Conservation (phyloP, 2,113 vertebrate genomes). For the Semnornis frantzii region DNA sequence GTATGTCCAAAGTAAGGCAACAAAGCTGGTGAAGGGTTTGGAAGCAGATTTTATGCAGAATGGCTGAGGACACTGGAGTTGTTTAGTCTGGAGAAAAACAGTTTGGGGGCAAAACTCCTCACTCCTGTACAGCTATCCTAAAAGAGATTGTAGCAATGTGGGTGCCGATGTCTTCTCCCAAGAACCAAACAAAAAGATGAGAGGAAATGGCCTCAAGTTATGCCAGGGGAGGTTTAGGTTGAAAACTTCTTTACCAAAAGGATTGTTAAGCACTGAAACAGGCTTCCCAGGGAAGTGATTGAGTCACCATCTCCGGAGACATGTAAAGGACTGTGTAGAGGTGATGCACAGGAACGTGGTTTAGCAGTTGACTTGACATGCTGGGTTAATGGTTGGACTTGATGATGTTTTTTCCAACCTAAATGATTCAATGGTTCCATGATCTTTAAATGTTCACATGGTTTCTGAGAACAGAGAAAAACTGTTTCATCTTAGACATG, state of each 20-base stretch:
- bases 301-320: neutral
- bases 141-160: neutral
- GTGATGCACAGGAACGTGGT: neutral
- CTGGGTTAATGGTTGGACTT: neutral
- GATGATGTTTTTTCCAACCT: neutral
- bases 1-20: neutral
- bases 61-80: too few species aligned
- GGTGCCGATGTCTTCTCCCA: neutral
- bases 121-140: neutral
- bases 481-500: neutral
- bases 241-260: too few species aligned
- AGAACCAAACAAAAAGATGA: neutral
- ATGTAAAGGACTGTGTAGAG: neutral
- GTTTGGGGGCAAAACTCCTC: neutral
- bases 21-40: rapidly evolving
- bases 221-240: too few species aligned
- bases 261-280: too few species aligned
- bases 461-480: neutral
- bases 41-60: neutral
- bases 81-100: neutral
- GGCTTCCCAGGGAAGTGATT: too few species aligned
- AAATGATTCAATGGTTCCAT: neutral
- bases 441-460: neutral
- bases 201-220: neutral
- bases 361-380: neutral